These are phyloP conservation scores for Ceyx erithaca DNA, from an alignment of 2,797 vertebrate species.

Conservation along the genomic window DNA sequence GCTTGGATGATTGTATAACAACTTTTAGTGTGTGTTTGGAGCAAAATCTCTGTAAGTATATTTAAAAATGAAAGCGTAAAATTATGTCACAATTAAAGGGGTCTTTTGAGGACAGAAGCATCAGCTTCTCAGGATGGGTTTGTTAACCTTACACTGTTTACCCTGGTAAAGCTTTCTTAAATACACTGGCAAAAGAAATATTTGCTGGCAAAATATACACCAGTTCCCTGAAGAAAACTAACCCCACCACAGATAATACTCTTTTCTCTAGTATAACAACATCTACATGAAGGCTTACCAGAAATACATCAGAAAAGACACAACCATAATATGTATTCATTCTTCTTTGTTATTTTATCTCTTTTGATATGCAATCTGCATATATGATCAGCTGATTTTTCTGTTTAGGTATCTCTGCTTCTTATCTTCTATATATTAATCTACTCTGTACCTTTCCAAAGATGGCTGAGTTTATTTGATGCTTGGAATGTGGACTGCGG, in stretches of 20 bases:
- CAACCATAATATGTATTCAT: neutral
- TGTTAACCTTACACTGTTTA: neutral
- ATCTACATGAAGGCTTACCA: neutral
- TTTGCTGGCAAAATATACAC: neutral
- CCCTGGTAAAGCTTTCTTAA: neutral
- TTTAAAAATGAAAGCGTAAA: neutral
- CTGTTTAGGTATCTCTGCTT: neutral
- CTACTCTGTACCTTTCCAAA: constrained; percentile 74
- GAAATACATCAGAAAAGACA: neutral
- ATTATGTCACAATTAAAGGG: neutral
- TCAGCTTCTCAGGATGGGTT: neutral
- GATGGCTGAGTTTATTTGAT: constrained; percentile 67
- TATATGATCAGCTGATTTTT: neutral
- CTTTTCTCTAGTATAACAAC: neutral
- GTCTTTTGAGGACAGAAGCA: neutral
- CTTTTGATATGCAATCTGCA: neutral
- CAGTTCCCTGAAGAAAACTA: neutral
- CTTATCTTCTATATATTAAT: neutral
- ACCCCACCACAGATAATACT: neutral
- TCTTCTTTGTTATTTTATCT: neutral
- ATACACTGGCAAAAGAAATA: neutral
- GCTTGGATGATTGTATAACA: neutral
- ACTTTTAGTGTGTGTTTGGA: neutral
- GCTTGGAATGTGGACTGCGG: constrained; percentile 46
- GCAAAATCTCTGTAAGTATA: neutral